Evolutionary conservation across 2,797 vertebrate genomes (phyloP).

Genomic region (Manis pentadactyla): DNA sequence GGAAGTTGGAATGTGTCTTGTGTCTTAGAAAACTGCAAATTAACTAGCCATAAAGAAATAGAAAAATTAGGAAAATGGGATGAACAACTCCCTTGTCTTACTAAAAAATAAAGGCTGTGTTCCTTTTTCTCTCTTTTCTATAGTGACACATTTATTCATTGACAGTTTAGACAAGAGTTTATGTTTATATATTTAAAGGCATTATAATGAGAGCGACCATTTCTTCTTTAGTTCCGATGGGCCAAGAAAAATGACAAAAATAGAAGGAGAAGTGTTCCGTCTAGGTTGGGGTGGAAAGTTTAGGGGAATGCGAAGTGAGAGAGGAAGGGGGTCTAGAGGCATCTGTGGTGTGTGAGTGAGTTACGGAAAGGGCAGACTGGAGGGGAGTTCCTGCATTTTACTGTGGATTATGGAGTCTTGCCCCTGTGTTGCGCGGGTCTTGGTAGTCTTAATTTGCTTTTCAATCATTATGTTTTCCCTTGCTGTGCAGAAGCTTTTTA

Average conservation of each 20-base stretch:
- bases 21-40: not conserved
- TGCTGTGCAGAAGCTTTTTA: too few species aligned
- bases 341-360: not conserved
- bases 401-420: not conserved
- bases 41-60: not conserved
- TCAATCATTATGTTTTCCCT: not conserved
- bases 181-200: not conserved
- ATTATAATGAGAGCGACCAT: not conserved
- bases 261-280: not conserved
- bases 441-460: not conserved
- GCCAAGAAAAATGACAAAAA: not conserved
- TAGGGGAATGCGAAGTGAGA: not conserved
- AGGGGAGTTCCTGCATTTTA: not conserved
- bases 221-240: not conserved
- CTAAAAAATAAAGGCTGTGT: conserved; percentile 11
- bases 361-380: not conserved
- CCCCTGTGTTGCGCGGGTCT: not conserved
- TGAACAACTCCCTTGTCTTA: conserved; percentile 13
- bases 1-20: conserved; percentile 40
- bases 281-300: not conserved
- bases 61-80: conserved; percentile 5
- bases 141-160: not conserved
- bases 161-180: not conserved
- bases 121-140: not conserved
- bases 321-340: not conserved